A percentile compares a stretch with the other conserved stretches of the same genome.
Evolutionary conservation across 2,797 vertebrate species (phyloP).

Genomic region (Lophius americanus): DNA sequence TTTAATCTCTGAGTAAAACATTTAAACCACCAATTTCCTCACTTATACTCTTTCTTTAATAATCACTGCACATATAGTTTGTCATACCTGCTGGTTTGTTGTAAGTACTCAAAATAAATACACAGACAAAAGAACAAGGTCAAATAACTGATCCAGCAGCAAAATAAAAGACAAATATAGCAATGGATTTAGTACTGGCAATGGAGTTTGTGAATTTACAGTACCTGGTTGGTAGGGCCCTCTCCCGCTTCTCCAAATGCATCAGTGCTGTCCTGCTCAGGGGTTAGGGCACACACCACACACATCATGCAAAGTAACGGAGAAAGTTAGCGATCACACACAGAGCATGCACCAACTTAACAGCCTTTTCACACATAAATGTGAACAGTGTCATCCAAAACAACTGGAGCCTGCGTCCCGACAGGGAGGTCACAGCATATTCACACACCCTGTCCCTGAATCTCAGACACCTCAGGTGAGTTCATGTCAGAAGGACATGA

Average conservation of each 20-base stretch:
- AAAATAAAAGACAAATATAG: slow-evolving; percentile 66
- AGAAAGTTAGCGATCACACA: slow-evolving; percentile 83
- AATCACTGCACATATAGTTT: background rate
- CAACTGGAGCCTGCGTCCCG: slow-evolving; percentile 25
- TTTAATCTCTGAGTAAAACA: slow-evolving; percentile 23
- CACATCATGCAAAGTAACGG: slow-evolving; percentile 85
- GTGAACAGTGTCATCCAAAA: slow-evolving; percentile 69
- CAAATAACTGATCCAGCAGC: slow-evolving; percentile 48
- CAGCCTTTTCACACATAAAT: slow-evolving; percentile 70
- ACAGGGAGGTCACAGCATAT: slow-evolving; percentile 45
- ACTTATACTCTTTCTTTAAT: slow-evolving; percentile 1
- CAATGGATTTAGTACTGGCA: slow-evolving; percentile 73
- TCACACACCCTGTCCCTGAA: slow-evolving; percentile 73
- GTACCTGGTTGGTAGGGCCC: slow-evolving; percentile 97
- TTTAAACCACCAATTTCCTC: slow-evolving; percentile 10
- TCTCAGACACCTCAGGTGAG: slow-evolving; percentile 23
- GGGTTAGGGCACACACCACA: slow-evolving; percentile 91
- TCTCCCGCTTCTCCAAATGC: slow-evolving; percentile 98
- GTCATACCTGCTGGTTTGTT: background rate
- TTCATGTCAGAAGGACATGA: slow-evolving; percentile 26
- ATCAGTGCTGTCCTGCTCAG: slow-evolving; percentile 99
- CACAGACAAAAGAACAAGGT: too few species aligned
- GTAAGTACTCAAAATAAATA: too few species aligned
- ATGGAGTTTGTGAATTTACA: slow-evolving; percentile 72
- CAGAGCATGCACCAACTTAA: slow-evolving; percentile 76